Evolutionary conservation across 1,140 invertebrate species (phyloP), one percentile per base, ranked within the genome.

Genomic region (Chlorops oryzae): DNA sequence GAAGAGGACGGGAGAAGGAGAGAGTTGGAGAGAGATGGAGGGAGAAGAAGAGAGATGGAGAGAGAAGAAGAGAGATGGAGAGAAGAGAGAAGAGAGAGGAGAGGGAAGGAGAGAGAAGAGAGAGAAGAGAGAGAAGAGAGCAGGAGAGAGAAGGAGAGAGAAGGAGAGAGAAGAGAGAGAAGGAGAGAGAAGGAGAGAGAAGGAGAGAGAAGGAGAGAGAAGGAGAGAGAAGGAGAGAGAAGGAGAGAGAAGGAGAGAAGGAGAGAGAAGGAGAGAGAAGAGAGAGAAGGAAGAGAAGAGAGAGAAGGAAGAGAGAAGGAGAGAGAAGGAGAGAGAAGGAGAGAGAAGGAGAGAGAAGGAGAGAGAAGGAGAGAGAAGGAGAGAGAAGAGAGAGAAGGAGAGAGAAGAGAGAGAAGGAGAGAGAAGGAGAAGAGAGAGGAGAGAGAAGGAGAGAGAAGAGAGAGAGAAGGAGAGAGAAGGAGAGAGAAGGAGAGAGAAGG

Each of bases 11-110:
- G 15, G 28, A 32, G 28, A 32, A 32, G 28, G 15, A 32, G 15
- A 32, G 28, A 32, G 28, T 10, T 10, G 15, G 15, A 32, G 28
- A 9, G 9, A 10, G 28, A 32, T 10, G 28, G 15, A 32, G 15
- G 15, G 15, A 56, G 59, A 56, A 59, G 58, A 15, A 10, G 28
- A 32, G 15, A 9, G 9, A 10, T 9, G 15, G n/a, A n/a, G n/a
- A n/a, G n/a, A 32, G 15, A 9, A 10, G 28, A 32, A 32, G 28
- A 15, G 15, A 32, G 9, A 32, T 15, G 9, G 9, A 9, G 28
- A 32, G 15, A 32, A 32, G 9, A 32, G 28, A 9, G 28, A 32
- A 32, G 28, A 32, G 15, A 15, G 15, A 15, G 15, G 28, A 32
- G 28, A 32, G 28, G 15, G 28, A 32, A 15, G 15, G 28, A 32